Conservation (phyloP, 2,113 vertebrate species). For the Rhipidura dahli region DNA sequence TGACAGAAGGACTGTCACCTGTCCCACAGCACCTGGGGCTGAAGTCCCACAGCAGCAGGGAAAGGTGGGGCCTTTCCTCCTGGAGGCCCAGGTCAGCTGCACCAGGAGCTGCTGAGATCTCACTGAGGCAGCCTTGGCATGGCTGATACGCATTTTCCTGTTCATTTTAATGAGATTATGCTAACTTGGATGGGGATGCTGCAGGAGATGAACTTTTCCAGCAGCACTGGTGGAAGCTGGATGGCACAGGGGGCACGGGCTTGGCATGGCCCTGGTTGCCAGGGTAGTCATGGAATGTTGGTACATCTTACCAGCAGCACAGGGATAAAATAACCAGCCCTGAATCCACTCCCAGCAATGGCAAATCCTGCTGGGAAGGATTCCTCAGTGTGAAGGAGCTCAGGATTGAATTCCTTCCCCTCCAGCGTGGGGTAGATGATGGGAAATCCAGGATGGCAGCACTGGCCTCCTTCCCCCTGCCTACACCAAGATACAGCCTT, state of each 20-base stretch:
- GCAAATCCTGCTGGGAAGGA: background rate
- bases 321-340: background rate
- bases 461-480: accelerated
- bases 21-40: background rate
- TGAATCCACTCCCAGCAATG: background rate
- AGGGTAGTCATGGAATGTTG: background rate
- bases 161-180: background rate
- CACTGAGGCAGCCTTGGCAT: background rate
- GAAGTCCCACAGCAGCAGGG: background rate
- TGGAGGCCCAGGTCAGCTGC: background rate
- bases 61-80: background rate
- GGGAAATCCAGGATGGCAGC: background rate
- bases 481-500: background rate
- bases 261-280: background rate
- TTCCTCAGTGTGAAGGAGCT: background rate
- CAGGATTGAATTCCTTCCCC: background rate
- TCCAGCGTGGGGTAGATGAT: background rate
- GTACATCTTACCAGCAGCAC: background rate
- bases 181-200: background rate
- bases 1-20: background rate
- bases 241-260: background rate
- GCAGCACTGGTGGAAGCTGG: background rate
- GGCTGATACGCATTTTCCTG: background rate
- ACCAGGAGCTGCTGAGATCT: background rate
- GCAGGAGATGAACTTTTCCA: background rate